phyloP scores from a whole-genome alignment of 2,888 invertebrate genomes.

The Drosophila antonietae region DNA sequence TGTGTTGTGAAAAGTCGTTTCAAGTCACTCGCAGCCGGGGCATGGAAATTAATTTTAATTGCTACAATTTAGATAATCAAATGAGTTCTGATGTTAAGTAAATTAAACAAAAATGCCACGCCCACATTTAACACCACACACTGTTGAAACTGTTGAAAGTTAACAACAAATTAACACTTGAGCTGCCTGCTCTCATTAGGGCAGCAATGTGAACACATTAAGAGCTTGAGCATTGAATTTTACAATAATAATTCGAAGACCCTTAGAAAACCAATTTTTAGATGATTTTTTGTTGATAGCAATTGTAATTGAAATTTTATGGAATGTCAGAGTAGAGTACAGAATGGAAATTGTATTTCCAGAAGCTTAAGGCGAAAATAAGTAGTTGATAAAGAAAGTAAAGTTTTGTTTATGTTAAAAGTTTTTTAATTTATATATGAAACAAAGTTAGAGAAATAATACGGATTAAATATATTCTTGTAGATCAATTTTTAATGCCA shows the following conservation, averaged over 20 bases:
- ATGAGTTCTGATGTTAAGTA: conserved; percentile 67
- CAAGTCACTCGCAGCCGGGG: conserved; percentile 21
- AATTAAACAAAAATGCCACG: conserved; percentile 54
- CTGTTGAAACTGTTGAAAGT: conserved; percentile 18
- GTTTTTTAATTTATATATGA: too few species aligned
- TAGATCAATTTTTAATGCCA: not conserved
- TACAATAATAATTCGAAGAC: not conserved
- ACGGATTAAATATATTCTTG: too few species aligned
- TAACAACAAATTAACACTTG: conserved; percentile 41
- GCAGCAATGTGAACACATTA: conserved; percentile 7
- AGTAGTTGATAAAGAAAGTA: too few species aligned
- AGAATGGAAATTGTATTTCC: not conserved
- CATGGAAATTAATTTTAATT: conserved; percentile 78
- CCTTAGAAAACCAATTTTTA: not conserved
- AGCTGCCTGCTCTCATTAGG: conserved; percentile 13
- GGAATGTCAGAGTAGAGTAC: not conserved
- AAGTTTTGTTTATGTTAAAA: too few species aligned
- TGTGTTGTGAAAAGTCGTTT: conserved; percentile 53
- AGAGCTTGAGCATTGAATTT: conserved; percentile 6
- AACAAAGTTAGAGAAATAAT: too few species aligned
- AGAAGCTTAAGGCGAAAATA: too few species aligned
- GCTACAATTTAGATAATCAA: conserved; percentile 77
- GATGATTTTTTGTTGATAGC: not conserved
- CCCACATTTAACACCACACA: conserved; percentile 29
- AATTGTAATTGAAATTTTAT: conserved; percentile 5